Evolutionary conservation across 2,113 vertebrate genomes (phyloP).

Genomic region (Ammodytes dubius): DNA sequence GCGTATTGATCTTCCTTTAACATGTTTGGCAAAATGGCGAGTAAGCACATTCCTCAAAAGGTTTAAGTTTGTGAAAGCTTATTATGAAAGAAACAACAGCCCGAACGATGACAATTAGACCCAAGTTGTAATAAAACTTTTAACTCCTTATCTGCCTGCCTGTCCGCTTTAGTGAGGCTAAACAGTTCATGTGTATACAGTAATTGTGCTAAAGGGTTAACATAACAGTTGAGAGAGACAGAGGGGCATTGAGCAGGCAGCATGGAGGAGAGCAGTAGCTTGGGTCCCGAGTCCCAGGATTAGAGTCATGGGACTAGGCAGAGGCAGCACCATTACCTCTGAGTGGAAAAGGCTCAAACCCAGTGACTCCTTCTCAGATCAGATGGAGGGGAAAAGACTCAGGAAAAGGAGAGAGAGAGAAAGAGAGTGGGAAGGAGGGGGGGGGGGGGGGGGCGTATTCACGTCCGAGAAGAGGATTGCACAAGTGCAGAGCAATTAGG

Average conservation of each 20-base stretch:
- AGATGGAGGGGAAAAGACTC: constrained; percentile 62
- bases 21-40: neutral
- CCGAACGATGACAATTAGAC: neutral
- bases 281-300: constrained; percentile 76
- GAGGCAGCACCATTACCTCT: constrained; percentile 80
- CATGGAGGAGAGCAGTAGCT: constrained; percentile 65
- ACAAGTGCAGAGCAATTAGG: constrained; percentile 70
- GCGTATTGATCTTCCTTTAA: neutral
- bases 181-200: constrained; percentile 29
- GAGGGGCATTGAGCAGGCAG: constrained; percentile 70
- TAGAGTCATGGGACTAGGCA: constrained; percentile 82
- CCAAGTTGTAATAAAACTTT: neutral
- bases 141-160: neutral
- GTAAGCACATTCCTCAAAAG: neutral
- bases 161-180: neutral
- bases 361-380: constrained; percentile 76
- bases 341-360: constrained; percentile 76
- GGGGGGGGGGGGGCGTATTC: constrained; percentile 6
- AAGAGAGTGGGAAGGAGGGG: constrained; percentile 30
- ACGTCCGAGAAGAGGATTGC: constrained; percentile 41
- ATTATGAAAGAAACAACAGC: neutral
- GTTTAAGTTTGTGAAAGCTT: neutral
- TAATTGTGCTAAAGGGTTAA: constrained; percentile 65
- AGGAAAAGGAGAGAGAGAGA: constrained; percentile 29
- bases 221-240: constrained; percentile 50